Evolutionary conservation across 2,113 vertebrate genomes (phyloP), one percentile per base, ranked within the genome.

Genomic region (Peromyscus polionotus): DNA sequence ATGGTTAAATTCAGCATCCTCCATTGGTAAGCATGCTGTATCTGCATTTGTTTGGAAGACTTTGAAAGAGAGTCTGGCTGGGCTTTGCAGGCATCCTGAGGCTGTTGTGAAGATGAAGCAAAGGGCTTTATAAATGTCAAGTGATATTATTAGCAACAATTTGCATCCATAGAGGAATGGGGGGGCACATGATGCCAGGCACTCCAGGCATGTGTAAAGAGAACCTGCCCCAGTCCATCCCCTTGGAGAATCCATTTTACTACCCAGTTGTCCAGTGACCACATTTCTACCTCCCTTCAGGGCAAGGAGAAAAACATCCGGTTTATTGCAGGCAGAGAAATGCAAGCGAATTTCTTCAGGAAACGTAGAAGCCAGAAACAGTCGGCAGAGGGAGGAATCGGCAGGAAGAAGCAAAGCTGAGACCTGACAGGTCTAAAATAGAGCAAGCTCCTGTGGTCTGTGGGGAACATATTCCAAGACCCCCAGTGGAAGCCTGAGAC

Each of bases 341-440:
- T 33, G 1, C 39, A 24, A 51, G 17, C 31, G 22, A 5, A 48
- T 86, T 48, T 48, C 42, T 90, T 20, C 45, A 79, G 84, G 70
- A 54, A 14, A 17, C 7, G 3, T 45, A 93, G 63, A 65, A 79
- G 14, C 45, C 51, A 86, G 87, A 83, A 85, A 9, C 33, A 72
- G 61, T 86, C 96, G 93, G 91, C 94, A 93, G 97, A 17, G 88
- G 97, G 94, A 11, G 91, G 68, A 9, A 54, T 42, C 39, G 77
- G 17, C 63, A 77, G 92, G 59, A 12, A 26, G 7, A 67, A 45
- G 63, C 81, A 59, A 0, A 14, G 12, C 59, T 65, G 65, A 59
- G 26, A 39, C 0, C 57, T 7, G 4, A 42, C 8, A 48, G 67
- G n/a, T 68, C 54, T 68, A 20, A 63, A 72, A 31, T 22, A 72